A percentile compares a stretch with the other conserved stretches of the same genome.
phyloP scores from a whole-genome alignment of 2,888 invertebrate genomes.

The Lepetodrilus schrolli region DNA sequence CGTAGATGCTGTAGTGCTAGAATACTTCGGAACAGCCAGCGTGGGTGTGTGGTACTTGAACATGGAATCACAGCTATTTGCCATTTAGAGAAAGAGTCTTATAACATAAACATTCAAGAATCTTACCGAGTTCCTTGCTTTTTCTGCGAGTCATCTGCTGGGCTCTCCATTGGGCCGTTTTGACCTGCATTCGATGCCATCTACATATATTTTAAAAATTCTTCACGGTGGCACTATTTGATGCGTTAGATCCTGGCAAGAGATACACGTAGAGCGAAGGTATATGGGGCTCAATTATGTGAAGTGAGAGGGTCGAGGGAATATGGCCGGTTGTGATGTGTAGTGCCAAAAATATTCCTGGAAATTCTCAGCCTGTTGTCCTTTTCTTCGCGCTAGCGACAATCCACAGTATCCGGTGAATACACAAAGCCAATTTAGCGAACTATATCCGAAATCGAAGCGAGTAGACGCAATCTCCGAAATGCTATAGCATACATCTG shows the following conservation, averaged over 20 bases:
- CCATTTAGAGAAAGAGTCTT: too few relatives aligned
- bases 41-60: too few relatives aligned
- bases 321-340: neutral
- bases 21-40: too few relatives aligned
- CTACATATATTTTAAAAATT: neutral
- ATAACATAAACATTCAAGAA: too few relatives aligned
- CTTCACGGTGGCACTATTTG: neutral
- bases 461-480: neutral
- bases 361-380: neutral
- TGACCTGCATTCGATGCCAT: constrained; percentile 31
- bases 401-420: neutral
- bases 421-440: neutral
- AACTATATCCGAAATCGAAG: neutral
- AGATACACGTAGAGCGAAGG: neutral
- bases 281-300: constrained; percentile 19
- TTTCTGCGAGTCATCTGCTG: constrained; percentile 29
- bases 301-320: neutral
- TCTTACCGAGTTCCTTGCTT: constrained; percentile 36
- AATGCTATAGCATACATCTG: neutral
- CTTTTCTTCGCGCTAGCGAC: neutral
- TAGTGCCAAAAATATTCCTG: neutral
- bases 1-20: too few relatives aligned
- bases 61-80: too few relatives aligned
- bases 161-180: constrained; percentile 33
- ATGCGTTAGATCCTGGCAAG: neutral